A percentile compares a stretch with the other conserved stretches of the same genome.
Evolutionary conservation across 2,797 vertebrate species (phyloP).

Genomic region (Euthynnus affinis): DNA sequence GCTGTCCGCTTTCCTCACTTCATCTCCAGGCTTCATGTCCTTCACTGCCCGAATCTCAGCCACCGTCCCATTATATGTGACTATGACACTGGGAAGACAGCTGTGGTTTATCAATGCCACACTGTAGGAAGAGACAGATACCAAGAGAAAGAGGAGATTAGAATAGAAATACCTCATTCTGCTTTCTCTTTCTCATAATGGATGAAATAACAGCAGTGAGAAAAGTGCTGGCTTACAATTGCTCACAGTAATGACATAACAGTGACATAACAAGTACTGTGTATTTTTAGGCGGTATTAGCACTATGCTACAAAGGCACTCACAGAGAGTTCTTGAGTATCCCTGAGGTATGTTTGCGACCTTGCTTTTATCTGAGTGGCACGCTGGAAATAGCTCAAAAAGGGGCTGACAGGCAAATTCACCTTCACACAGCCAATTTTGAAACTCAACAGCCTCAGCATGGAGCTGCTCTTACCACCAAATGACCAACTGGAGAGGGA

Average conservation of each 20-base stretch:
- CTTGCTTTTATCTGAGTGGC: constrained; percentile 11
- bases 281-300: constrained; percentile 12
- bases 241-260: not conserved
- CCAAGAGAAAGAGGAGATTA: constrained; percentile 5
- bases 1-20: constrained; percentile 87
- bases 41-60: constrained; percentile 94
- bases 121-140: constrained; percentile 73
- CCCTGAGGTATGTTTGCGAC: constrained; percentile 20
- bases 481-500: constrained; percentile 35
- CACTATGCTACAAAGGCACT: not conserved
- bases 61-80: constrained; percentile 92
- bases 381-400: constrained; percentile 54
- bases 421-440: constrained; percentile 16
- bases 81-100: constrained; percentile 96
- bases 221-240: not conserved
- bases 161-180: not conserved
- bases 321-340: constrained; percentile 1
- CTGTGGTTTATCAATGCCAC: constrained; percentile 97
- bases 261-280: not conserved
- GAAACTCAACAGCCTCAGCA: constrained; percentile 31
- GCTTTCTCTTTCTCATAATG: not conserved
- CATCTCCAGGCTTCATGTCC: constrained; percentile 92
- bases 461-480: constrained; percentile 8
- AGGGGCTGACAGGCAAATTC: constrained; percentile 34
- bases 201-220: not conserved